Conservation (phyloP, 2,113 vertebrate genomes). For the Dolichallabes microphthalmus region DNA sequence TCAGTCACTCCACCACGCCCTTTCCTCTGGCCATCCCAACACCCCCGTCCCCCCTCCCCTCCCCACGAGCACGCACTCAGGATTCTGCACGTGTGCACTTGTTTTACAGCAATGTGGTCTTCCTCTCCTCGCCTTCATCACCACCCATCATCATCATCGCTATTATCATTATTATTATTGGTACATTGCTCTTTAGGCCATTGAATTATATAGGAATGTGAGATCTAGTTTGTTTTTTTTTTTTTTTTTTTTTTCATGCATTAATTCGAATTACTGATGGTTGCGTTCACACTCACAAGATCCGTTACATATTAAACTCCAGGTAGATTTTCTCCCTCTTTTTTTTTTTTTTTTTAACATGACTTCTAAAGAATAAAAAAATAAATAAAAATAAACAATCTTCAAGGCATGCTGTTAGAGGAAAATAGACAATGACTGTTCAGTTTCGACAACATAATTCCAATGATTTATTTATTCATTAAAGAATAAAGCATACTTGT, state of each 20-base stretch:
- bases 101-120: conserved; percentile 49
- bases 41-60: not conserved
- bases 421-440: not conserved
- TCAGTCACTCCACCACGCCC: conserved; percentile 23
- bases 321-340: not conserved
- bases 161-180: conserved; percentile 18
- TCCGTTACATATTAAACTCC: not conserved
- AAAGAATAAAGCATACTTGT: not conserved
- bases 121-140: conserved; percentile 33
- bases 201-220: not conserved
- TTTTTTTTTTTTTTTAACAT: too few relatives aligned
- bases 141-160: not conserved
- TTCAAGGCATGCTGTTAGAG: not conserved
- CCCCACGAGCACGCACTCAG: conserved; percentile 51
- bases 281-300: not conserved
- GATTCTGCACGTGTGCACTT: conserved; percentile 56
- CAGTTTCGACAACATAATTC: not conserved
- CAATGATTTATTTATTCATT: not conserved
- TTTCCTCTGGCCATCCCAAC: not conserved
- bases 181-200: not conserved
- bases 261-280: not conserved
- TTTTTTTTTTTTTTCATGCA: too few relatives aligned
- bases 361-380: not conserved
- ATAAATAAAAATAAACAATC: not conserved
- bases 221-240: not conserved